phyloP scores from a whole-genome alignment of 2,113 vertebrate genomes.

The cattle (Bos taurus) region ARS-UCD2.0 NC_037349.1:50230001-50230500 shows the following conservation, averaged over 20 bases:
- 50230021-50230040: background rate
- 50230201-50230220: conserved; percentile 19
- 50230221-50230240: conserved; percentile 93
- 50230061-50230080: background rate
- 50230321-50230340: conserved; percentile 46
- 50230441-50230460: background rate
- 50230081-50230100: background rate
- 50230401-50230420: background rate
- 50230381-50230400: background rate
- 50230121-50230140: background rate
- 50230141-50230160: background rate
- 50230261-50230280: conserved; percentile 99
- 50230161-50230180: background rate
- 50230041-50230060: background rate
- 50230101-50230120: conserved; percentile 1
- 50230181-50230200: background rate
- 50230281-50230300: conserved; percentile 97
- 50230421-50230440: background rate
- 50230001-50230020: background rate
- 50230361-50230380: background rate
- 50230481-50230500: background rate
- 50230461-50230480: background rate
- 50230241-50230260: conserved; percentile 99
- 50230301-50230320: conserved; percentile 70
- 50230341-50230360: conserved; percentile 12